Conservation (phyloP, 2,113 vertebrate genomes). For the Pantherophis guttatus region DNA sequence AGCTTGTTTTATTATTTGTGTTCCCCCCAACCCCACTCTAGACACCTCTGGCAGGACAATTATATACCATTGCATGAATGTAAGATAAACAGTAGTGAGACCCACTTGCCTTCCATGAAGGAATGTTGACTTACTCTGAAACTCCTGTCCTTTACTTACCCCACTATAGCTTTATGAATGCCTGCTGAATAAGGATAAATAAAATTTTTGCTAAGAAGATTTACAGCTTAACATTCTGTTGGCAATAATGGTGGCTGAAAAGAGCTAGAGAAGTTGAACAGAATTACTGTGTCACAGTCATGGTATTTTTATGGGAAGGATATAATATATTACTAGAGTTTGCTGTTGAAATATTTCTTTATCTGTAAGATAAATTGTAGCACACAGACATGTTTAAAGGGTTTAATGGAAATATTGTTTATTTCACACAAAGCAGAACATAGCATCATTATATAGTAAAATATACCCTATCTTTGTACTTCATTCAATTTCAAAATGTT, state of each 20-base stretch:
- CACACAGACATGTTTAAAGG: conserved; percentile 16
- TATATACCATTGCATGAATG: background rate
- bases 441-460: conserved; percentile 14
- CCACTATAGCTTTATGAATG: background rate
- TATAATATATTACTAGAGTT: conserved; percentile 45
- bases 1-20: background rate
- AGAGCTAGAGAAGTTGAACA: conserved; percentile 33
- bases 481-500: conserved; percentile 26
- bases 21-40: background rate
- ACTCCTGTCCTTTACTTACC: background rate
- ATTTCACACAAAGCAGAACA: conserved; percentile 49
- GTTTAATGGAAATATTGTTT: conserved; percentile 47
- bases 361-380: conserved; percentile 42
- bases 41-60: background rate
- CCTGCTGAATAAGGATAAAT: background rate
- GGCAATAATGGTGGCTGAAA: conserved; percentile 35
- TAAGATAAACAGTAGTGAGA: background rate
- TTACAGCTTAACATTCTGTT: conserved; percentile 23
- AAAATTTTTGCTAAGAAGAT: background rate
- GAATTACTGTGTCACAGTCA: conserved; percentile 28
- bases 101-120: background rate
- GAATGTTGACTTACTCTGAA: background rate
- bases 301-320: conserved; percentile 46
- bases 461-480: background rate
- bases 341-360: conserved; percentile 48